Base-by-base conservation (phyloP, 2,888 invertebrate genomes). In the Xanthia togata region DNA sequence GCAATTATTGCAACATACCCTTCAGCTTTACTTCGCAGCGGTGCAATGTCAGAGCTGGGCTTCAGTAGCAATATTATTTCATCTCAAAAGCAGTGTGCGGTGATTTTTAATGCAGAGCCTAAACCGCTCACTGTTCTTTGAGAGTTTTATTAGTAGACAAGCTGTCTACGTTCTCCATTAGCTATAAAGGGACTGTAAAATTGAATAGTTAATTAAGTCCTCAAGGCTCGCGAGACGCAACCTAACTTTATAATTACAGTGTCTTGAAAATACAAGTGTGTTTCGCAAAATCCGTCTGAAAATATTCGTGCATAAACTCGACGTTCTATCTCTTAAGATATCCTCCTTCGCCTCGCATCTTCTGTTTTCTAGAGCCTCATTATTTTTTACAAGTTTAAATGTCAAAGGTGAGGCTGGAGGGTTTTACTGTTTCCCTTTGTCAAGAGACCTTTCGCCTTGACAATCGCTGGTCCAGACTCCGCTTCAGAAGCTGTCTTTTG, bases 311-410 rank as follows among this genome's bases (percentile, higher is more conserved):
- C n/a, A 73, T 65, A 60, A 73, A 73, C 59, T 67, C 35, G 0
- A 44, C 63, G 20, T 70, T 70, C 64, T 69, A 62, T 69, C 26
- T 72, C 55, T 70, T 57, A 38, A 63, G 35, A 59, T 20, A 59
- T 74, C 35, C 55, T 71, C 41, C 62, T 70, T 65, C 31, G 41
- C 47, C 5, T n/a, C 11, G 17, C 67, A 59, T 20, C 60, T 70
- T 50, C 35, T 65, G 63, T 53, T 50, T 26, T 73, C 17, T 38
- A 72, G 70, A 78, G 59, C 47, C 64, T 77, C 76, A 73, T 84
- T 79, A 82, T 79, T 63, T 77, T 81, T 69, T 47, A 73, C 38
- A 78, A 82, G 55, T 76, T 79, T n/a, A 53, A 87, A 88, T 75
- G 73, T 78, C 82, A 86, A 73, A 76, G 84, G 80, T 84, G 44